Conservation (phyloP, 2,888 invertebrate genomes). For the Schizotus pectinicornis region DNA sequence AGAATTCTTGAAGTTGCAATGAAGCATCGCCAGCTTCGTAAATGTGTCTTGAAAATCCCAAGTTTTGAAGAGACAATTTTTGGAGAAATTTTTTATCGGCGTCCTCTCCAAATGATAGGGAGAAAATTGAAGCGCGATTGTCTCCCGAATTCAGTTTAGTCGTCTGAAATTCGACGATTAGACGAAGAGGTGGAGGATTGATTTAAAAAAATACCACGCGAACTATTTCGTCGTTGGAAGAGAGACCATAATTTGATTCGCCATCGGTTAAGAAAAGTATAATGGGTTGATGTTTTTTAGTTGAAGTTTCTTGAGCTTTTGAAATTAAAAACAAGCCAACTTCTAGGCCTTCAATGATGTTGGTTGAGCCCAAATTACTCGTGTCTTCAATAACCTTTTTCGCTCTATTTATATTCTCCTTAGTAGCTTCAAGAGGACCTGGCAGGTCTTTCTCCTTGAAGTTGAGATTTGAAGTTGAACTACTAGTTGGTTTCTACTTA, state of each 20-base stretch:
- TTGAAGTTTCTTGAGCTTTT: slow-evolving; percentile 29
- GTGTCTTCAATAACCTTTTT: slow-evolving; percentile 62
- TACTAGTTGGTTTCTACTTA: not conserved
- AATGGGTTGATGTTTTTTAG: slow-evolving; percentile 60
- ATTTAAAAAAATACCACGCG: slow-evolving; percentile 48
- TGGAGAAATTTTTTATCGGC: slow-evolving; percentile 70
- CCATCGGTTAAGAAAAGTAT: slow-evolving; percentile 71
- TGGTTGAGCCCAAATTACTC: slow-evolving; percentile 65
- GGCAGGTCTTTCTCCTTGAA: slow-evolving; percentile 49
- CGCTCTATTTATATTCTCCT: slow-evolving; percentile 63
- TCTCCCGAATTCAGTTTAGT: slow-evolving; percentile 11
- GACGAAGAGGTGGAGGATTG: not conserved
- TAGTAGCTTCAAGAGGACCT: slow-evolving; percentile 61
- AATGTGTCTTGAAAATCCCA: slow-evolving; percentile 71
- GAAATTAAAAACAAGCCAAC: slow-evolving; percentile 54
- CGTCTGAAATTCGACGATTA: not conserved
- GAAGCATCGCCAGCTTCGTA: slow-evolving; percentile 72
- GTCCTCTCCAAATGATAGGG: slow-evolving; percentile 71
- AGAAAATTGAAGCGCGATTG: slow-evolving; percentile 61
- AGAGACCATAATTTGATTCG: slow-evolving; percentile 65
- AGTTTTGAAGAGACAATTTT: slow-evolving; percentile 67
- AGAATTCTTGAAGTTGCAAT: slow-evolving; percentile 69
- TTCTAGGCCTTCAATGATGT: slow-evolving; percentile 68
- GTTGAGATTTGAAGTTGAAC: slow-evolving; percentile 3
- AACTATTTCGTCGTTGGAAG: slow-evolving; percentile 60